phyloP scores from a whole-genome alignment of 2,888 invertebrate genomes.

The Bimastos eiseni region DNA sequence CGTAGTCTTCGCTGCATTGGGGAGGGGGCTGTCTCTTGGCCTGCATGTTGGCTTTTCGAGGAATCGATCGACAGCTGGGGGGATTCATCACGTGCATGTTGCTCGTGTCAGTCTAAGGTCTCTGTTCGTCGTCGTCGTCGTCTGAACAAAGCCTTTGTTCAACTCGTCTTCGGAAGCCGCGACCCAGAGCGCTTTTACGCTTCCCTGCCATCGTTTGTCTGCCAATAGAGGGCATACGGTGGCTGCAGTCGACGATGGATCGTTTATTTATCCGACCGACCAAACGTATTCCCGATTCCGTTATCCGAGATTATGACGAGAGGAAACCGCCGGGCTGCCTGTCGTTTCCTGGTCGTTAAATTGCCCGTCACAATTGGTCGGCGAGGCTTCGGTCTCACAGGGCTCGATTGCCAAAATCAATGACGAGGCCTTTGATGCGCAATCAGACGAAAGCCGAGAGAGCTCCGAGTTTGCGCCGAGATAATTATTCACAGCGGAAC shows the following conservation, averaged over 20 bases:
- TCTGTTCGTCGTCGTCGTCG: background rate
- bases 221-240: background rate
- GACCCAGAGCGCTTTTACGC: background rate
- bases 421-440: constrained; percentile 13
- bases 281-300: background rate
- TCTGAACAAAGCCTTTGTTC: background rate
- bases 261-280: constrained; percentile 13
- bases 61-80: background rate
- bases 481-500: background rate
- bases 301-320: constrained; percentile 7
- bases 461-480: constrained; percentile 9
- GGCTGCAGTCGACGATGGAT: background rate
- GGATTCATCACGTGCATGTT: background rate
- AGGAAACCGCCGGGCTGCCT: background rate
- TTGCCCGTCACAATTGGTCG: background rate
- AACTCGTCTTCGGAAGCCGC: background rate
- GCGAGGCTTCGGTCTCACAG: background rate
- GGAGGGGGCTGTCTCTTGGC: background rate
- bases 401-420: constrained; percentile 6
- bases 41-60: background rate
- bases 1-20: background rate
- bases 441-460: constrained; percentile 6
- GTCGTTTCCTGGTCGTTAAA: constrained; percentile 6
- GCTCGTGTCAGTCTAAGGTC: background rate
- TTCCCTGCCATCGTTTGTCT: background rate